Conservation (phyloP, 2,888 invertebrate species). For the Bellardia pandia region DNA sequence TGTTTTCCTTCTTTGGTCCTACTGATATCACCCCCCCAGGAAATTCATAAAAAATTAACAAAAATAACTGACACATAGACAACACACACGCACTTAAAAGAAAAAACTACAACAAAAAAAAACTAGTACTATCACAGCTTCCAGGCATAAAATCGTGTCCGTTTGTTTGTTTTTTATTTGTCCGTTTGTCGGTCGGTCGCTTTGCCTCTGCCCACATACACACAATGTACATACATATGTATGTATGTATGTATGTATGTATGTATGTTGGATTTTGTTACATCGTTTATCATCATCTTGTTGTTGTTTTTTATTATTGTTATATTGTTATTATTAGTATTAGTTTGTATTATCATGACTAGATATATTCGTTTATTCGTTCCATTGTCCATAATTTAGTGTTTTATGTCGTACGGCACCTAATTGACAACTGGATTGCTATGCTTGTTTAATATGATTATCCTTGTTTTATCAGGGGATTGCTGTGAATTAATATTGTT, state of each 20-base stretch:
- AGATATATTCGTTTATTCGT: slow-evolving; percentile 17
- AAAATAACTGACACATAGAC: slow-evolving; percentile 48
- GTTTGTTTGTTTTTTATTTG: slow-evolving; percentile 50
- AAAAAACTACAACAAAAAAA: slow-evolving; percentile 9
- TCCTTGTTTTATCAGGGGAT: slow-evolving; percentile 71
- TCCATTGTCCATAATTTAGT: slow-evolving; percentile 73
- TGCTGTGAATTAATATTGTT: slow-evolving; percentile 39
- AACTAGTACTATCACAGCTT: slow-evolving; percentile 57
- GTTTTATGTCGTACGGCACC: slow-evolving; percentile 71
- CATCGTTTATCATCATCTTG: slow-evolving; percentile 65
- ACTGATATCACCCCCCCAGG: slow-evolving; percentile 76
- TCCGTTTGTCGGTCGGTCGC: slow-evolving; percentile 44
- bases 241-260: not conserved
- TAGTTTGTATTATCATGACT: slow-evolving; percentile 16
- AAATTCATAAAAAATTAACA: slow-evolving; percentile 67
- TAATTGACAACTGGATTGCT: slow-evolving; percentile 76
- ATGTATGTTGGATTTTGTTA: slow-evolving; percentile 25
- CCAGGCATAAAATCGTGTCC: slow-evolving; percentile 68
- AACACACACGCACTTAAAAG: slow-evolving; percentile 52
- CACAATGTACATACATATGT: slow-evolving; percentile 6
- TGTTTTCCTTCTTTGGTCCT: slow-evolving; percentile 51
- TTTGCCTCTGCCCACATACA: slow-evolving; percentile 23
- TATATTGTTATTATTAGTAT: slow-evolving; percentile 14
- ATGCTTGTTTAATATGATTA: slow-evolving; percentile 73
- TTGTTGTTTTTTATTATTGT: slow-evolving; percentile 45